Percentiles rank a stretch among this genome's conserved stretches.
These are phyloP conservation scores for Orthonevra nobilis DNA, from an alignment of 2,888 invertebrate genomes.

Conservation along the genomic window DNA sequence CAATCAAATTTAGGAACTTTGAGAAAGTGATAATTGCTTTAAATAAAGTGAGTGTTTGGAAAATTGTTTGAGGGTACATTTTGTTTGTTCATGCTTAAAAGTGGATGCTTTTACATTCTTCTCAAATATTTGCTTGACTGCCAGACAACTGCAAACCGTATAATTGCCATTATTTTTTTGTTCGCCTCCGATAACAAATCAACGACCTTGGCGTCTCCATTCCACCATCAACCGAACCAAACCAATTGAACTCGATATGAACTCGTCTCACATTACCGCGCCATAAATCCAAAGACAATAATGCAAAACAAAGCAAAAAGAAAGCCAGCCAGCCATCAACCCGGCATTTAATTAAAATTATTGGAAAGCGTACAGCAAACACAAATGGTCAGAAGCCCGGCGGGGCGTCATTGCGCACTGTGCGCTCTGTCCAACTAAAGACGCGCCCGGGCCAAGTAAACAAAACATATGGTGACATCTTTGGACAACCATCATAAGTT, in stretches of 20 bases:
- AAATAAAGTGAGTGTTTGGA: too few relatives aligned
- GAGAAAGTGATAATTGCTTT: too few relatives aligned
- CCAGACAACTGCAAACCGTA: too few relatives aligned
- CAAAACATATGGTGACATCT: conserved; percentile 47
- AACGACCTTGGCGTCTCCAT: not conserved
- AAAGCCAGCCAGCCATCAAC: not conserved
- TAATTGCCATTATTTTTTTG: too few relatives aligned
- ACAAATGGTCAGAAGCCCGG: conserved; percentile 13
- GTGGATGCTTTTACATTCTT: too few relatives aligned
- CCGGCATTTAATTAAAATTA: conserved; percentile 60
- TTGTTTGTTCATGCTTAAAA: too few relatives aligned
- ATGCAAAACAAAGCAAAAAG: conserved; percentile 10
- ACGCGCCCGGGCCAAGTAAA: not conserved
- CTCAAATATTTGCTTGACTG: too few relatives aligned
- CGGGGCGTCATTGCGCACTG: conserved; percentile 18
- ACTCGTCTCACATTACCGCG: conserved; percentile 45
- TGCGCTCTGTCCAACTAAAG: not conserved
- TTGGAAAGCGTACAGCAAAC: conserved; percentile 21
- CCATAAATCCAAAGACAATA: conserved; percentile 45
- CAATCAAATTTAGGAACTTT: too few relatives aligned
- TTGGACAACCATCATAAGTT: conserved; percentile 39
- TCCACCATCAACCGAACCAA: not conserved
- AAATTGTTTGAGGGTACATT: too few relatives aligned
- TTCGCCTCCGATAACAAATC: too few relatives aligned
- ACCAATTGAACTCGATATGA: conserved; percentile 4